Conservation (phyloP, 2,888 invertebrate genomes). For the Eretmocerus hayati region DNA sequence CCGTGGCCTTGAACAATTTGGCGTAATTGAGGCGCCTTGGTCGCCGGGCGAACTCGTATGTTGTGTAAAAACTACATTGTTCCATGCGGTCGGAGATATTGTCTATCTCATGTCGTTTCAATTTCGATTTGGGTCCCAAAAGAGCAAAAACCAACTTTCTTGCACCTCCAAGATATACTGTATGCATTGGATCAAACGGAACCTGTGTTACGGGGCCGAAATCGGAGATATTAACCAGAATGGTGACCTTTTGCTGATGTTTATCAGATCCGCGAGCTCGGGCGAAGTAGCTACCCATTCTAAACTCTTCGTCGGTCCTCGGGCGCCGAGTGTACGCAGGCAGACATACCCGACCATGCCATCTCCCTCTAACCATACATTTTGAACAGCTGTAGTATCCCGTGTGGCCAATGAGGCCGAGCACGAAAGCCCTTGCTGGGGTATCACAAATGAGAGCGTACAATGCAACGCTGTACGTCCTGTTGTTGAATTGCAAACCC, state of each 20-base stretch:
- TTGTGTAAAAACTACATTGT: background rate
- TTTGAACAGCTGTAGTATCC: slow-evolving; percentile 21
- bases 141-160: background rate
- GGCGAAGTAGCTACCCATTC: slow-evolving; percentile 7
- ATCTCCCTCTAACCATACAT: slow-evolving; percentile 21
- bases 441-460: slow-evolving; percentile 19
- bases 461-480: background rate
- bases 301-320: slow-evolving; percentile 19
- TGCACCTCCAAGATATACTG: slow-evolving; percentile 17
- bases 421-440: slow-evolving; percentile 23
- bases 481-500: background rate
- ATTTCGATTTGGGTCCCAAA: background rate
- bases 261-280: too few species aligned
- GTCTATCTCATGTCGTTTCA: background rate
- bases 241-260: slow-evolving; percentile 17
- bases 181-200: slow-evolving; percentile 24
- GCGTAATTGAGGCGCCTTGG: background rate
- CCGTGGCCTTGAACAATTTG: background rate
- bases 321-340: slow-evolving; percentile 12
- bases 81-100: background rate
- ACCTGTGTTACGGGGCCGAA: slow-evolving; percentile 20
- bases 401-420: slow-evolving; percentile 17
- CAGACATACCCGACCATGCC: slow-evolving; percentile 17
- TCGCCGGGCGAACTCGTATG: background rate
- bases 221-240: slow-evolving; percentile 14